phyloP scores from a whole-genome alignment of 2,888 invertebrate species.

The Nomada ferruginata region DNA sequence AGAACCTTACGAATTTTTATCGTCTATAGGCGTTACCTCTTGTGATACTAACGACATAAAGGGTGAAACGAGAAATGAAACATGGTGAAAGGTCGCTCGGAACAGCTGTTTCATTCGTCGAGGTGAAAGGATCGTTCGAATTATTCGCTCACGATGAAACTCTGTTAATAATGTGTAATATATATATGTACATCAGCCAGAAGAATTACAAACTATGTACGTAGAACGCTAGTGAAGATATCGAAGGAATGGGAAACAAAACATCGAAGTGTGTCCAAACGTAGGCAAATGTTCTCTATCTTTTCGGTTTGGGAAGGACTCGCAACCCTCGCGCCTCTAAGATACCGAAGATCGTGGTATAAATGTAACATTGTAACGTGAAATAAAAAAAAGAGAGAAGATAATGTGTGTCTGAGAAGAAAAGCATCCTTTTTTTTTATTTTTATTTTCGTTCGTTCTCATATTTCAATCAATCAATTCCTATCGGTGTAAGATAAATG shows the following conservation, averaged over 20 bases:
- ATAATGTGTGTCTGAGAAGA: conserved; percentile 54
- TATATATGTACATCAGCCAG: conserved; percentile 16
- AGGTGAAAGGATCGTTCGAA: not conserved
- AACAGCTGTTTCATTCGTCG: conserved; percentile 23
- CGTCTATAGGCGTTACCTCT: conserved; percentile 74
- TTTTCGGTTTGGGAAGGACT: conserved; percentile 41
- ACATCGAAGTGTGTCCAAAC: conserved; percentile 35
- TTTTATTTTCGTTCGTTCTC: conserved; percentile 28
- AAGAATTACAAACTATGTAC: conserved; percentile 40
- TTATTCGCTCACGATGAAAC: conserved; percentile 13
- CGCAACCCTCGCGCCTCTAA: conserved; percentile 57
- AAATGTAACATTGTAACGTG: conserved; percentile 64
- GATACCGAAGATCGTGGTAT: conserved; percentile 56
- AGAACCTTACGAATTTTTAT: conserved; percentile 56
- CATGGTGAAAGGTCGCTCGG: conserved; percentile 58
- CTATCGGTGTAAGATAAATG: not conserved
- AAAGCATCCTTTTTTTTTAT: conserved; percentile 31
- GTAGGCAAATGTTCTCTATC: conserved; percentile 27
- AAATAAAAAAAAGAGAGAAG: conserved; percentile 60
- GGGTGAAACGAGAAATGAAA: not conserved
- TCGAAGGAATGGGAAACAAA: conserved; percentile 13
- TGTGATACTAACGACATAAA: conserved; percentile 79
- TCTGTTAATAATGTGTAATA: conserved; percentile 22
- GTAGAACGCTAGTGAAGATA: conserved; percentile 3
- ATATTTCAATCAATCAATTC: not conserved